Conservation (phyloP, 2,888 invertebrate species). For the Leptopilina syphax region DNA sequence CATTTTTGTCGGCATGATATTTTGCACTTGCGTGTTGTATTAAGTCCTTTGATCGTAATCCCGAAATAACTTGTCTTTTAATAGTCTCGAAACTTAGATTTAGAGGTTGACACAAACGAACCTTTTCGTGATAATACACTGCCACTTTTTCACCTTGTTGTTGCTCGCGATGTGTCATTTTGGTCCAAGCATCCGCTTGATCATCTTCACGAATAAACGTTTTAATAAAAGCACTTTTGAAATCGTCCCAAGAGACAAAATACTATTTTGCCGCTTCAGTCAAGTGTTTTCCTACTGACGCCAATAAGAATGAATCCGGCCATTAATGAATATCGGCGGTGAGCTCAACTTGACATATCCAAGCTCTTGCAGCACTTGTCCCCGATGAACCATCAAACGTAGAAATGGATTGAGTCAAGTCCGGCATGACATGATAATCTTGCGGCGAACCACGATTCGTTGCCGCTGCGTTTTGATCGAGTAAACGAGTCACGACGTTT, state of each 20-base stretch:
- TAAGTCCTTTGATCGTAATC: conserved; percentile 33
- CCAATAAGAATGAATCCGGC: conserved; percentile 40
- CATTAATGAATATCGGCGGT: background rate
- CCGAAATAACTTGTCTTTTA: conserved; percentile 35
- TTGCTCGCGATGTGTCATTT: conserved; percentile 41
- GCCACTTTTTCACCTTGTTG: background rate
- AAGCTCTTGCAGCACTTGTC: too few relatives aligned
- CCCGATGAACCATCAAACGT: too few relatives aligned
- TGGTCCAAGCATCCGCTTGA: conserved; percentile 42
- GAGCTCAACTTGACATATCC: too few relatives aligned
- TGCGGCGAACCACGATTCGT: too few relatives aligned
- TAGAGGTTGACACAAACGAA: conserved; percentile 41
- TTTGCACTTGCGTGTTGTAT: conserved; percentile 9
- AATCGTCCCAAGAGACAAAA: background rate
- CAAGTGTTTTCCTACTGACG: conserved; percentile 38
- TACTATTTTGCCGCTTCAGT: conserved; percentile 24
- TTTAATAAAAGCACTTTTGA: conserved; percentile 7
- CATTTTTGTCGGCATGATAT: too few relatives aligned
- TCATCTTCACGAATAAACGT: conserved; percentile 41
- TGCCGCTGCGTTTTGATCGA: too few relatives aligned
- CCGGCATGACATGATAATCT: too few relatives aligned
- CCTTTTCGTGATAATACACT: conserved; percentile 11
- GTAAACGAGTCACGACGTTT: too few relatives aligned
- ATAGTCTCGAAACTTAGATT: conserved; percentile 29
- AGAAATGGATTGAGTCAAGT: too few relatives aligned